phyloP scores from a whole-genome alignment of 2,888 invertebrate genomes.

The Rhagium mordax region DNA sequence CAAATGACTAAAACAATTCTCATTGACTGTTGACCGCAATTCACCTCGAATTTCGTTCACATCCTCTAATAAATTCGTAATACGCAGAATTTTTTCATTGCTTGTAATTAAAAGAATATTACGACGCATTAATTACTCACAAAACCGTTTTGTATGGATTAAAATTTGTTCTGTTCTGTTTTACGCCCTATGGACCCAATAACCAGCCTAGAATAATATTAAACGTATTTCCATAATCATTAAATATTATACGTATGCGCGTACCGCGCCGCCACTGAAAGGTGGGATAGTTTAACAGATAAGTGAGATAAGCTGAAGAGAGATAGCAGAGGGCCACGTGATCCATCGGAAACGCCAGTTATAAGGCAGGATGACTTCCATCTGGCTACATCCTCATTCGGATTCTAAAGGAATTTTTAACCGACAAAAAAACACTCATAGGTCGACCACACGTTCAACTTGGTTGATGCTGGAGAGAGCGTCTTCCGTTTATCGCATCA shows the following conservation, averaged over 20 bases:
- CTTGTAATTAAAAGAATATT: no score
- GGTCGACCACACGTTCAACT: slow-evolving; percentile 23
- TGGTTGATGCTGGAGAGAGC: slow-evolving; percentile 12
- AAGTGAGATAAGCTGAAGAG: slow-evolving; percentile 6
- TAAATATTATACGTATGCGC: not conserved
- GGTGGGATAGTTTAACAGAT: not conserved
- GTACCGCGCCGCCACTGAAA: not conserved
- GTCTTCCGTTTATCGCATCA: slow-evolving; percentile 71
- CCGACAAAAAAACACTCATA: slow-evolving; percentile 58
- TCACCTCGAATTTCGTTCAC: no score
- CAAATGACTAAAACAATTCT: no score
- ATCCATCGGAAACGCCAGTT: slow-evolving; percentile 72
- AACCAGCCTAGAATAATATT: no score
- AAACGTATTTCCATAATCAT: no score
- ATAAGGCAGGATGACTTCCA: slow-evolving; percentile 70
- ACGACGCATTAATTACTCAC: no score
- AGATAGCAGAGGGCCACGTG: slow-evolving; percentile 14
- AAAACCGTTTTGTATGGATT: no score
- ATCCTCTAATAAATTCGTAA: no score
- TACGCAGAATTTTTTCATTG: no score
- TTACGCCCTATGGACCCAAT: no score
- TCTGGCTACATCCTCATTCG: slow-evolving; percentile 67
- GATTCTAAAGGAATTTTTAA: slow-evolving; percentile 64
- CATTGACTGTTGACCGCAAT: no score
- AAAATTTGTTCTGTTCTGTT: no score